Evolutionary conservation across 2,113 vertebrate genomes (phyloP), one percentile per base, ranked within the genome.

Genomic region (Apodemus speciosus): DNA sequence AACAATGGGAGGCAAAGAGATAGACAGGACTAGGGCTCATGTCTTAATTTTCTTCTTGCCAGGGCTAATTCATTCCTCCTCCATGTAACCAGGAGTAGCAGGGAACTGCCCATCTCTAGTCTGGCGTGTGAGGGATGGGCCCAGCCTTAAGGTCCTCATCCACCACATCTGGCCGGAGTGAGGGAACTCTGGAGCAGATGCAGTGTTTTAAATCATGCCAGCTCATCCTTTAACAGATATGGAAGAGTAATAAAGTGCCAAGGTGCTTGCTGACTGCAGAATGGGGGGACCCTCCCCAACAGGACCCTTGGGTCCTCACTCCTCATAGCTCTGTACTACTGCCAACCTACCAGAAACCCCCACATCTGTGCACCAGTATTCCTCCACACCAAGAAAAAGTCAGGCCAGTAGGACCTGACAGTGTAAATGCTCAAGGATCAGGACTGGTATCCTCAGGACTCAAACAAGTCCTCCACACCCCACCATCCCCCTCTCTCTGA

Each of bases 301-400:
- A 0, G 49, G 58, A 5, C 6, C 40, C 20, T 2, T 16, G 0
- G 53, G 4, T 10, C 79, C 60, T 27, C 2, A 9, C 4, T 46
- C 5, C 27, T n/a, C 4, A 4, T 11, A 14, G 8, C 35, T 51
- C 27, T 43, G 56, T n/a, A 46, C 38, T 3, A 15, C 38, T 16
- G 6, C 35, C 8, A 4, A 8, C 14, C 38, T 14, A 30, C 10
- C 25, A 9, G 11, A 0, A 18, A 32, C 1, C 4, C 11, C 0
- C 0, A 0, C 0, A 1, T n/a, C 27, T 21, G 3, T 20, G 4
- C 1, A 1, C 2, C 14, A 49, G 11, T 35, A 15, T 2, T 21
- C 23, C 3, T 32, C 6, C 6, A 79, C 23, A 40, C 35, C 40
- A n/a, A 32, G 43, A 86, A 0, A 6, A 15, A 76, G 53, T 25